Base-by-base conservation (phyloP, 2,888 invertebrate species). In the Cryptophagus acutangulus region DNA sequence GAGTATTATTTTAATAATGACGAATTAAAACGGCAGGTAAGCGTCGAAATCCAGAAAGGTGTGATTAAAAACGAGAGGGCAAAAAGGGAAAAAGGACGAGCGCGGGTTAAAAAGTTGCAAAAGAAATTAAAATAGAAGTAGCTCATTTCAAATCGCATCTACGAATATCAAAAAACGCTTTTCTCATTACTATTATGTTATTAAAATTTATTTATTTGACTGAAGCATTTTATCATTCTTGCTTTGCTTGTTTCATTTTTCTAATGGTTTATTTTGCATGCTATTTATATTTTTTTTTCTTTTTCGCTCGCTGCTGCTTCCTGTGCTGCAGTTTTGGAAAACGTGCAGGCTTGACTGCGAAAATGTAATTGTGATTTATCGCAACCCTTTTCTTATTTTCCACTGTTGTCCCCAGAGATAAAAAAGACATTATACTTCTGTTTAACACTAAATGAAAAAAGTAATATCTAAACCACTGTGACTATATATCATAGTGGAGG, bases 1-100 rank as follows among this genome's bases (percentile, higher is more conserved):
- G 65, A 67, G 66, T 61, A 66, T 69, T 66, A 67, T 67, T 67
- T 67, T 67, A 67, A 70, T 70, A 70, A 70, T 70, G 70, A 69
- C 70, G 68, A 70, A 69, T 70, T 69, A 69, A 69, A 67, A 59
- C 65, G 61, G 54, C 61, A 64, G 66, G 63, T 62, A 61, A 63
- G 63, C 60, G 62, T 54, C 54, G 59, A 63, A 61, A 62, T 61
- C 60, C 50, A 55, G 60, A 62, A 60, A 57, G 59, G 58, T 56
- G 59, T 62, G 61, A 64, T 67, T 67, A 67, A 68, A 67, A 67
- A 65, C 60, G 54, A 53, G 49, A 50, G 31, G 16, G 31, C 16
- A 44, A 49, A 48, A 50, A 45, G 43, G 44, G 42, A 45, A 51
- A 51, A 47, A 43, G 42, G 41, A 38, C 40, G 41, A 36, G 53